phyloP scores from a whole-genome alignment of 2,888 invertebrate genomes.

The Aelia acuminata region DNA sequence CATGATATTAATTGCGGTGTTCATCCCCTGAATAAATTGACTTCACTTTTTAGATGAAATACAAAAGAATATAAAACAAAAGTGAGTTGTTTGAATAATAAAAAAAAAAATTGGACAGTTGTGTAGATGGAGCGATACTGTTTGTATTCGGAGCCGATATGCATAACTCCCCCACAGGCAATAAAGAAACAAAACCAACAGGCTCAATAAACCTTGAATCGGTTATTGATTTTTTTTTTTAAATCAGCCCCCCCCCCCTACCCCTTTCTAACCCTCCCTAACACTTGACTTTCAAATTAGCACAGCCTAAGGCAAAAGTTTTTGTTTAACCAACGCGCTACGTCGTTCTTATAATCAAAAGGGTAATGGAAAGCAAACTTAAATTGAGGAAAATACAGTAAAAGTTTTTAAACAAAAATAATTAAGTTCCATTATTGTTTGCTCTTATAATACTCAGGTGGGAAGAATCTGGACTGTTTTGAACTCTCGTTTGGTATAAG shows the following conservation, averaged over 20 bases:
- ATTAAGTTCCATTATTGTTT: not conserved
- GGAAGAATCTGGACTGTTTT: no score
- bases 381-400: not conserved
- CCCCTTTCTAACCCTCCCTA: no score
- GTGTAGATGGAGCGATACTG: not conserved
- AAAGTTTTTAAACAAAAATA: not conserved
- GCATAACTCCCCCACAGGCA: not conserved
- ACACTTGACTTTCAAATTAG: constrained; percentile 18
- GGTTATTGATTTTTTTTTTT: constrained; percentile 15
- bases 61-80: not conserved
- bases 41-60: not conserved
- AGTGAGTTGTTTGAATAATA: not conserved
- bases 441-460: not conserved
- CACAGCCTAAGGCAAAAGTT: not conserved
- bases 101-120: not conserved
- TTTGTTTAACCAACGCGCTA: not conserved
- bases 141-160: not conserved
- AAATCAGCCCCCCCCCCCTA: not conserved
- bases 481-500: no score
- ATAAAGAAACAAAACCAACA: not conserved
- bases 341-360: not conserved
- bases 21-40: not conserved
- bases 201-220: not conserved
- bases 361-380: not conserved
- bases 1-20: not conserved